These are phyloP conservation scores for Camarhynchus parvulus DNA, from an alignment of 2,113 vertebrate genomes.

Conservation along the genomic window DNA sequence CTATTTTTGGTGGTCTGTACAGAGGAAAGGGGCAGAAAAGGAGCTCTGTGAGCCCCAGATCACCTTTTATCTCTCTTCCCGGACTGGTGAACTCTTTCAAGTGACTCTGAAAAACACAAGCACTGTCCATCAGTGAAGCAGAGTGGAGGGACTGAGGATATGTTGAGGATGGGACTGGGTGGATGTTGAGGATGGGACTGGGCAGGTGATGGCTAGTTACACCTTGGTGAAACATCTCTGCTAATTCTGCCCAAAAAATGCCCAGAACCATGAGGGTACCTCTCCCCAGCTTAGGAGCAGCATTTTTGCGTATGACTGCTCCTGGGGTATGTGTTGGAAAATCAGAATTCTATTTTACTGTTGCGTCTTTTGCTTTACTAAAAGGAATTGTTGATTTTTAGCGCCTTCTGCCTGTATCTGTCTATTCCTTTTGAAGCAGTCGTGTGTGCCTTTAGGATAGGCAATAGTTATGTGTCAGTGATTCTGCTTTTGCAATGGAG, in stretches of 20 bases:
- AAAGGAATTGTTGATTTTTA: not conserved
- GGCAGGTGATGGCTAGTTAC: not conserved
- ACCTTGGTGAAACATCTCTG: not conserved
- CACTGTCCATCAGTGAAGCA: not conserved
- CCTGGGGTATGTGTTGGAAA: not conserved
- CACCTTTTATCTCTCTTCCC: not conserved
- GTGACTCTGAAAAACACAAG: not conserved
- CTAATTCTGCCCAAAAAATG: not conserved
- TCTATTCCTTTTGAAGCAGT: not conserved
- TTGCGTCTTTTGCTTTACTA: not conserved
- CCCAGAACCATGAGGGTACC: fast-evolving
- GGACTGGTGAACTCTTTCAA: not conserved
- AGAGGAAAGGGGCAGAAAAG: not conserved
- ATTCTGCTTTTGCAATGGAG: not conserved
- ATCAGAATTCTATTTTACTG: not conserved
- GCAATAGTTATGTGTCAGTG: not conserved
- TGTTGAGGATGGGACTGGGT: not conserved
- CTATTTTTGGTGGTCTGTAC: not conserved
- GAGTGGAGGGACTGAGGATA: not conserved
- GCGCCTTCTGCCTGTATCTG: not conserved
- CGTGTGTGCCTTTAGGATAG: not conserved
- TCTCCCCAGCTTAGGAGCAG: not conserved
- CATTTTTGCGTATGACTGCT: not conserved
- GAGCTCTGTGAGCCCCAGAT: not conserved
- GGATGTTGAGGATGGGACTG: not conserved